Conservation (phyloP, 1,140 invertebrate genomes). For the Gryllus bimaculatus region DNA sequence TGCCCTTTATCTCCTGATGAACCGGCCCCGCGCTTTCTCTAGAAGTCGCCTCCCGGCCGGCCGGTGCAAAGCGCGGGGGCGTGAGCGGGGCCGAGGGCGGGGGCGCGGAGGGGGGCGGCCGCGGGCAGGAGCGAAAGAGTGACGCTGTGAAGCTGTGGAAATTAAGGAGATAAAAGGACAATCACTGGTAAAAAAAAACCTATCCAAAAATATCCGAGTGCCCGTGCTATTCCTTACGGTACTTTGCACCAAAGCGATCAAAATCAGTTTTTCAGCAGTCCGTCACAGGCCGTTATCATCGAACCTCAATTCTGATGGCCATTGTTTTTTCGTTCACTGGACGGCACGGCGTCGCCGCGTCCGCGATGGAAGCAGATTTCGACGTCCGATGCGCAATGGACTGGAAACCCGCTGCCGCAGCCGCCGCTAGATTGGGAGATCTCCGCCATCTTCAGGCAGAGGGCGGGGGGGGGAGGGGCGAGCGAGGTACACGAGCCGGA, state of each 20-base stretch:
- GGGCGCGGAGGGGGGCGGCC: too few relatives aligned
- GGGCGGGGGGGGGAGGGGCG: too few relatives aligned
- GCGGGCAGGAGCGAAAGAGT: too few relatives aligned
- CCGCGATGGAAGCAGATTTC: background rate
- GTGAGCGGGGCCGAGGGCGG: too few relatives aligned
- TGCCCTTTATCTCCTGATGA: too few relatives aligned
- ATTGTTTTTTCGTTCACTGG: constrained; percentile 4
- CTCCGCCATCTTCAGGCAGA: too few relatives aligned
- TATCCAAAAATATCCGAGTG: background rate
- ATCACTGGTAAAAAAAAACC: background rate
- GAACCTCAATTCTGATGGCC: background rate
- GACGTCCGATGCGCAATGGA: background rate
- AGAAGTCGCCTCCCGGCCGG: too few relatives aligned
- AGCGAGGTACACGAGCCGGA: too few relatives aligned
- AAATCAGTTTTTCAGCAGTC: constrained; percentile 4
- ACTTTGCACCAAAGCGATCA: background rate
- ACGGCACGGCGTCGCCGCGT: background rate
- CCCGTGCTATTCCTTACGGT: background rate
- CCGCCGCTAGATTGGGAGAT: too few relatives aligned
- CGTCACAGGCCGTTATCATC: background rate
- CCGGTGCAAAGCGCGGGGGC: too few relatives aligned
- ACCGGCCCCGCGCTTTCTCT: too few relatives aligned
- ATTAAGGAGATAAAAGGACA: background rate
- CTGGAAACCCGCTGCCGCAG: background rate
- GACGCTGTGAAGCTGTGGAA: background rate